Evolutionary conservation across 2,888 invertebrate species (phyloP), one percentile per base, ranked within the genome.

Genomic region (Agrochola lychnidis): DNA sequence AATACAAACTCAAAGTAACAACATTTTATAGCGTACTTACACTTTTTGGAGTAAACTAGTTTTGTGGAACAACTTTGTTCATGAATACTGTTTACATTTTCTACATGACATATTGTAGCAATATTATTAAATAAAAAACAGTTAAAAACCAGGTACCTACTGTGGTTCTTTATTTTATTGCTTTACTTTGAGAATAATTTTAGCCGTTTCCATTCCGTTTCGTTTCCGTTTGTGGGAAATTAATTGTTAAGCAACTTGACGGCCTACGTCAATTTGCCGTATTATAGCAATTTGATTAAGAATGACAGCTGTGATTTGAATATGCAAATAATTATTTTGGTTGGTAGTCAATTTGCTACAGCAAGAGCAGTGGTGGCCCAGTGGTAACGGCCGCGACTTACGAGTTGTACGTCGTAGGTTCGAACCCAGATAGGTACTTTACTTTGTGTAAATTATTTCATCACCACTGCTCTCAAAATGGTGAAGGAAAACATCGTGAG

Each of bases 31-130:
- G 40, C 61, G 63, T 64, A 76, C 63, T 83, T 79, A 81, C 53
- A 79, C 57, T 59, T 85, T 80, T 84, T 53, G 63, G 69, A 69
- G 59, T 61, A 73, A 82, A 82, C 76, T 81, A 84, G 76, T 70
- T 81, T 84, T 75, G 81, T 75, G 53, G 12, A 53, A 69, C 80
- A 79, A 84, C 61, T 81, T 70, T 56, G 62, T 53, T 66, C 82
- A 71, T 76, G 63, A 81, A 68, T 68, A 75, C 66, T 61, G 70
- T 61, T 81, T 81, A 75, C 48, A 48, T 84, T 70, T 84, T 25
- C 25, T 61, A 61, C 53, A 70, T 64, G 68, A 74, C 59, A 70
- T 72, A 67, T 59, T 63, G 53, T 53, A 42, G 53, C 25, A 53
- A 45, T 82, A 51, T 76, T 82, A 45, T 77, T 82, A 79, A 36